Evolutionary conservation across 1,140 invertebrate species (phyloP).

Genomic region (Drosophila kepulauana): DNA sequence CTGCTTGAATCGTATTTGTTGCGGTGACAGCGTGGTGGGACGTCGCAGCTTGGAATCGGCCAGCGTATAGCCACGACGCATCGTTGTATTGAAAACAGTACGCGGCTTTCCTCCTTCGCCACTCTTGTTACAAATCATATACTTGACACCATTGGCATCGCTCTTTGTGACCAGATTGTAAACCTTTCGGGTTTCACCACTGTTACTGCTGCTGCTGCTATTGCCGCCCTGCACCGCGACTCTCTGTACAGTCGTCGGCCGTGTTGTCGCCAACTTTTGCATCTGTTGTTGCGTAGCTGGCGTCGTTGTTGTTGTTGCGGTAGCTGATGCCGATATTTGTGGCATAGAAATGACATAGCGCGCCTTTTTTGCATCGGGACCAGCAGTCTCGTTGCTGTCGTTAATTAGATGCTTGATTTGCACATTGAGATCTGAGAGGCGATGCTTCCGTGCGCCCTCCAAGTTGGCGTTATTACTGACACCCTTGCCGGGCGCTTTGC

Average conservation of each 20-base stretch:
- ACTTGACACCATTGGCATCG: constrained; percentile 55
- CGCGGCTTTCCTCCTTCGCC: constrained; percentile 36
- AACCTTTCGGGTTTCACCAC: constrained; percentile 44
- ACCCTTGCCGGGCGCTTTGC: constrained; percentile 19
- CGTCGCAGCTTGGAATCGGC: constrained; percentile 53
- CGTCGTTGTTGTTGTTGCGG: constrained; percentile 22
- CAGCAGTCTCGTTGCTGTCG: constrained; percentile 42
- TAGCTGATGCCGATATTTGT: constrained; percentile 3
- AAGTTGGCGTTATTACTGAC: constrained; percentile 18
- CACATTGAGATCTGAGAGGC: constrained; percentile 70
- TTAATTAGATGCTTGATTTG: constrained; percentile 59
- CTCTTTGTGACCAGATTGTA: constrained; percentile 63
- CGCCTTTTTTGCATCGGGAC: constrained; percentile 71
- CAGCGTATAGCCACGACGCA: constrained; percentile 66
- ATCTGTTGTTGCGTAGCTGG: constrained; percentile 23
- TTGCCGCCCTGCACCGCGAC: constrained; percentile 35
- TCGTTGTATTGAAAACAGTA: constrained; percentile 50
- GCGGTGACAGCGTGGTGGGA: constrained; percentile 30
- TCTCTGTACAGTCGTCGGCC: constrained; percentile 14
- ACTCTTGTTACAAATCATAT: constrained; percentile 62
- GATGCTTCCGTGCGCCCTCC: constrained; percentile 59
- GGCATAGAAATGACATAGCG: constrained; percentile 66
- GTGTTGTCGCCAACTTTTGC: constrained; percentile 18
- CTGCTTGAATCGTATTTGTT: constrained; percentile 44
- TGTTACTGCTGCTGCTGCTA: constrained; percentile 13